Evolutionary conservation across 1,140 invertebrate species (phyloP).

Genomic region (Euschistus heros): DNA sequence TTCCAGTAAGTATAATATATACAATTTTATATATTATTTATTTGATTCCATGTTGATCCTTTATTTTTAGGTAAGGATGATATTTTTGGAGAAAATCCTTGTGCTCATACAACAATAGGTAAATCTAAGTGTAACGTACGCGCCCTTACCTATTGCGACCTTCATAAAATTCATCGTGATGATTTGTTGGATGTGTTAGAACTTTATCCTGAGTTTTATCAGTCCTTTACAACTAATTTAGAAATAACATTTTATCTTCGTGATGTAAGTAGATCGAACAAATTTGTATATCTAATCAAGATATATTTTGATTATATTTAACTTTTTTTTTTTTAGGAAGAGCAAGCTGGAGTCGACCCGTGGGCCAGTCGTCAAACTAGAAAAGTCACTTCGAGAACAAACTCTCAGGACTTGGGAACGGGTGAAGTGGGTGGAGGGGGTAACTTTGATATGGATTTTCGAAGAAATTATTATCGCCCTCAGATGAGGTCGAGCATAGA

Average conservation of each 20-base stretch:
- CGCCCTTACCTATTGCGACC: slow-evolving; percentile 97
- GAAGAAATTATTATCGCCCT: slow-evolving; percentile 31
- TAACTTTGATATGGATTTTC: slow-evolving; percentile 39
- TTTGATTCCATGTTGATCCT: neutral
- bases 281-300: too few species aligned
- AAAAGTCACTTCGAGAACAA: slow-evolving; percentile 35
- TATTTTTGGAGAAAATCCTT: slow-evolving; percentile 97
- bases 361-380: slow-evolving; percentile 30
- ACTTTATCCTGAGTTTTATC: slow-evolving; percentile 93
- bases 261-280: slow-evolving; percentile 57
- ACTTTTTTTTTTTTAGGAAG: slow-evolving; percentile 45
- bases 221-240: slow-evolving; percentile 84
- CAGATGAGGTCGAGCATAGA: slow-evolving; percentile 27
- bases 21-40: too few species aligned
- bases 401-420: slow-evolving; percentile 34
- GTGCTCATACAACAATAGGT: slow-evolving; percentile 81
- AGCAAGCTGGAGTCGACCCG: slow-evolving; percentile 57
- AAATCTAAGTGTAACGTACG: slow-evolving; percentile 96
- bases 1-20: too few species aligned
- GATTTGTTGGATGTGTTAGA: slow-evolving; percentile 95
- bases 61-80: slow-evolving; percentile 76
- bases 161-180: slow-evolving; percentile 93
- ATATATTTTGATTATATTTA: neutral
- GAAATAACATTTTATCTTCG: slow-evolving; percentile 94
- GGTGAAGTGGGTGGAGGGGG: slow-evolving; percentile 25